phyloP scores from a whole-genome alignment of 1,140 invertebrate genomes.

The Platorchestia sp. region DNA sequence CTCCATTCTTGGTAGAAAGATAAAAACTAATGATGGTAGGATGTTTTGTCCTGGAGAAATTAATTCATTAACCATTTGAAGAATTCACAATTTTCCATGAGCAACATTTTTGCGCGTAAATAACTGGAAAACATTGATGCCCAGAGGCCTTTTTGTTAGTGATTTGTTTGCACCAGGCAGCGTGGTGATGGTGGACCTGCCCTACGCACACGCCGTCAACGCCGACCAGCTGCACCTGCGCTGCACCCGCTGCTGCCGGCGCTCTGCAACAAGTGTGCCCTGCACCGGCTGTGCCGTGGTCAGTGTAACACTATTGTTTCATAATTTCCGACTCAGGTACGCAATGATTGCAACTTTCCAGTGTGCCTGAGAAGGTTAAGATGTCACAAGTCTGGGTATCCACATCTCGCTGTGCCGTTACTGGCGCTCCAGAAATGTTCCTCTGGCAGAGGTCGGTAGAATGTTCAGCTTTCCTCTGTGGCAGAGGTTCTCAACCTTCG shows the following conservation, averaged over 20 bases:
- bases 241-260: slow-evolving; percentile 75
- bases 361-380: background rate
- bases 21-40: background rate
- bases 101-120: background rate
- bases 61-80: background rate
- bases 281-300: slow-evolving; percentile 74
- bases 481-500: too few species aligned
- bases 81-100: background rate
- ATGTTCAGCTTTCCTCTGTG: too few species aligned
- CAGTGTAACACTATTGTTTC: slow-evolving; percentile 58
- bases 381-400: background rate
- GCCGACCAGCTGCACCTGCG: slow-evolving; percentile 71
- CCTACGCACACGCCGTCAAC: slow-evolving; percentile 72
- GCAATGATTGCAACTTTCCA: background rate
- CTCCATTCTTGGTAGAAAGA: background rate
- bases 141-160: background rate
- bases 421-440: background rate
- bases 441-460: background rate
- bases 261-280: slow-evolving; percentile 71
- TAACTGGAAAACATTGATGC: background rate
- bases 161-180: slow-evolving; percentile 68
- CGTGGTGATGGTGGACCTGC: slow-evolving; percentile 72
- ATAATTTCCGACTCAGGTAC: background rate
- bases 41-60: background rate
- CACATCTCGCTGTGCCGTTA: background rate